Percentiles rank a stretch among this genome's conserved stretches.
Conservation (phyloP, 2,797 vertebrate species). For the Harpagifer antarcticus region DNA sequence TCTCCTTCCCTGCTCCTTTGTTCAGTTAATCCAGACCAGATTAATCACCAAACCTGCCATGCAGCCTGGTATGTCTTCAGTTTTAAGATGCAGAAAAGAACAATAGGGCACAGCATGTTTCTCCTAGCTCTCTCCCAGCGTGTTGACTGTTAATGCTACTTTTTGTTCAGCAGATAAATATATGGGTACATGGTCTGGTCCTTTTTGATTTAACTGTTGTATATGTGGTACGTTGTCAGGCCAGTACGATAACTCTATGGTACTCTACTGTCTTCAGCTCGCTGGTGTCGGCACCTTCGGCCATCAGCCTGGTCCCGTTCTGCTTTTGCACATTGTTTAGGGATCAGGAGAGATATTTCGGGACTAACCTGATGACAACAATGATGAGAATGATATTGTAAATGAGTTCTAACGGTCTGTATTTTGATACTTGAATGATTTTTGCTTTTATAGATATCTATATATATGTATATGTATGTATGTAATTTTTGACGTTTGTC, state of each 20-base stretch:
- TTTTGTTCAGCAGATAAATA: slow-evolving; percentile 57
- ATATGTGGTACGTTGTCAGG: slow-evolving; percentile 63
- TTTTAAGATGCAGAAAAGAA: slow-evolving; percentile 61
- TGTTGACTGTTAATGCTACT: slow-evolving; percentile 75
- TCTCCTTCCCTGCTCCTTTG: slow-evolving; percentile 46
- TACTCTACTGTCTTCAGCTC: slow-evolving; percentile 62
- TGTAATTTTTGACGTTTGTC: slow-evolving; percentile 91
- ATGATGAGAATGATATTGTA: slow-evolving; percentile 84
- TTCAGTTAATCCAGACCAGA: slow-evolving; percentile 50
- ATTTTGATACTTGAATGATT: slow-evolving; percentile 99
- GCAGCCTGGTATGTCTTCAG: slow-evolving; percentile 61
- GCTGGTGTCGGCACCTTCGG: slow-evolving; percentile 61
- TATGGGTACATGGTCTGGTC: slow-evolving; percentile 64
- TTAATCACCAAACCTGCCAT: slow-evolving; percentile 70
- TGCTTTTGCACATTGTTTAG: slow-evolving; percentile 87
- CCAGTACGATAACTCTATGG: slow-evolving; percentile 64
- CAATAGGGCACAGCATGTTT: slow-evolving; percentile 57
- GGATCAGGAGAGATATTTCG: slow-evolving; percentile 84
- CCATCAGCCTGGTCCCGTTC: slow-evolving; percentile 79
- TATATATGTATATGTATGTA: slow-evolving; percentile 87
- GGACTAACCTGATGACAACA: slow-evolving; percentile 84
- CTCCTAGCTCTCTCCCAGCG: slow-evolving; percentile 61
- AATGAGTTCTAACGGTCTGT: slow-evolving; percentile 93
- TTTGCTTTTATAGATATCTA: slow-evolving; percentile 94
- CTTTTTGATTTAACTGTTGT: slow-evolving; percentile 61